Base-by-base conservation (phyloP, 2,888 invertebrate species). In the Drosophila atripex region DNA sequence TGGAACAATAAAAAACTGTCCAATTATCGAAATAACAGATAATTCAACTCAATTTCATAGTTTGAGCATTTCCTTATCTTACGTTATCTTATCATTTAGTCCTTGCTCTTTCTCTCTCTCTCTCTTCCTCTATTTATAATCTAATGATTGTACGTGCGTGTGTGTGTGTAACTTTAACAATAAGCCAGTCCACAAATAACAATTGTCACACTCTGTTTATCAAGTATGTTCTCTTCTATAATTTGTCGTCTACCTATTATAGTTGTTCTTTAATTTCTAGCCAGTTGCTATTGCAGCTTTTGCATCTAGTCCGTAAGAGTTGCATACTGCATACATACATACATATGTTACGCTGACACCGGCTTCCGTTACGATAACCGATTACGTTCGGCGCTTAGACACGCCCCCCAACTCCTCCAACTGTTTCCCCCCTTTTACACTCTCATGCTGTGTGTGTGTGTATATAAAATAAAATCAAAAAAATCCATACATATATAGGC, bases 301-400 rank as follows among this genome's bases (percentile, higher is more conserved):
- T 79, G 80, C 80, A 79, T 74, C 77, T 77, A 77, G 74, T 69
- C 58, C 60, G 51, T 79, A 79, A 76, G 77, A 75, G 69, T 73
- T 74, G 32, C 66, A 46, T 58, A 54, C 58, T 58, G 39, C 39
- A 16, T 39, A 39, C 3, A 16, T 39, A 39, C 3, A 16, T 39
- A 39, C 16, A 16, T 60, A 46, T 32, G 60, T 60, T 61, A 30
- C 60, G 60, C 46, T 39, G 60, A 59, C 60, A 61, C 60, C 60
- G 59, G 60, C 60, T 61, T 61, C 41, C 59, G 60, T 59, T 61
- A 47, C 57, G 56, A 77, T 63, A 79, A 55, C 57, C 43, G 46
- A 53, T n/a, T 28, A 59, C 49, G 61, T 76, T 79, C 63, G 80
- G 71, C 60, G 83, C 83, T 79, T 74, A 71, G 60, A 43, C 77